Conservation (phyloP, 1,140 invertebrate genomes). For the Adoxophyes honmai region DNA sequence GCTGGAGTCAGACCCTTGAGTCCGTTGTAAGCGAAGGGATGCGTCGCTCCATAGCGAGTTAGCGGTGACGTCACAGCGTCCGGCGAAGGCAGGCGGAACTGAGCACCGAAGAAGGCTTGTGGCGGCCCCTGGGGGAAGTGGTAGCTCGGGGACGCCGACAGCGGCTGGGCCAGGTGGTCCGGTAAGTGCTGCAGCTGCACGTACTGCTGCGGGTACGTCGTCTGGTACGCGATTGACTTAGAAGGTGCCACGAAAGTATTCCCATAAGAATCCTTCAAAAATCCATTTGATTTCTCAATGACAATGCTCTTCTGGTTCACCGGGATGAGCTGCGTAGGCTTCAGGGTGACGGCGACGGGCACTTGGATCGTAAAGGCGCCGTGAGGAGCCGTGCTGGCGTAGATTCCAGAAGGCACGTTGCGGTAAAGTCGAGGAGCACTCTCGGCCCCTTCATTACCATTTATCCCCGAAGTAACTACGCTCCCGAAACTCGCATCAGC, state of each 20-base stretch:
- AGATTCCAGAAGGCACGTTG: conserved; percentile 50
- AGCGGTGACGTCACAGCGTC: conserved; percentile 31
- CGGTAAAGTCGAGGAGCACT: conserved; percentile 52
- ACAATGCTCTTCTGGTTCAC: conserved; percentile 39
- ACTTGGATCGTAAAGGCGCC: conserved; percentile 53
- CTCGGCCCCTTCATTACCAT: conserved; percentile 49
- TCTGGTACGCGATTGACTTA: conserved; percentile 44
- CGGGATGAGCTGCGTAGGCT: conserved; percentile 36
- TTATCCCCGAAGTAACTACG: conserved; percentile 26
- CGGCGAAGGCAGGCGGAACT: conserved; percentile 36
- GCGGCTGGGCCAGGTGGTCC: conserved; percentile 54
- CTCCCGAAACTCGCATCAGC: conserved; percentile 28
- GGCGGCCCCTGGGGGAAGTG: conserved; percentile 45
- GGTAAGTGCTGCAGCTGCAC: conserved; percentile 60
- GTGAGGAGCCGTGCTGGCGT: conserved; percentile 56
- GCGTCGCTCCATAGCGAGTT: conserved; percentile 32
- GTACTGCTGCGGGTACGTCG: conserved; percentile 57
- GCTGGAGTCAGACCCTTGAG: conserved; percentile 32
- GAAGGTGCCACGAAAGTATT: conserved; percentile 48
- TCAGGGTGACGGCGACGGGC: conserved; percentile 34
- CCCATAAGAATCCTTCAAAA: conserved; percentile 62
- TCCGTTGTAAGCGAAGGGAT: conserved; percentile 34
- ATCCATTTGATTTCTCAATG: conserved; percentile 45
- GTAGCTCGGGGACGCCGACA: conserved; percentile 39
- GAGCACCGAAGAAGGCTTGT: conserved; percentile 43